phyloP scores from a whole-genome alignment of 2,113 vertebrate species.

The Amphiprion percula region DNA sequence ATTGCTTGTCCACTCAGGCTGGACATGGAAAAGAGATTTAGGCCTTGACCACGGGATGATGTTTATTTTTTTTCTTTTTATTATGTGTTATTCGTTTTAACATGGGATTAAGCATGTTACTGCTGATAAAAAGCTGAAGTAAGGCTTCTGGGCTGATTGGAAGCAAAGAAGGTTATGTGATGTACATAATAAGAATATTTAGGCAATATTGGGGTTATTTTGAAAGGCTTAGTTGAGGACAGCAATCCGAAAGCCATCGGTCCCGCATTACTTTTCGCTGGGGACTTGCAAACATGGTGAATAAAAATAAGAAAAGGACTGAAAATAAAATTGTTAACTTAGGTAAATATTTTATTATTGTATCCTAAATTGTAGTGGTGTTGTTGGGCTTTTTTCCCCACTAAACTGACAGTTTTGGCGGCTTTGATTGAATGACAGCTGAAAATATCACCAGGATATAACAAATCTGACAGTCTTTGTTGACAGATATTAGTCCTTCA shows the following conservation, averaged over 20 bases:
- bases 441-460: constrained; percentile 35
- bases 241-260: constrained; percentile 24
- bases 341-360: not conserved
- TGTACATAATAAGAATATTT: constrained; percentile 77
- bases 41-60: constrained; percentile 67
- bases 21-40: constrained; percentile 84
- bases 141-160: constrained; percentile 78
- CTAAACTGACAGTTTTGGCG: constrained; percentile 28
- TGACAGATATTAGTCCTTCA: constrained; percentile 60
- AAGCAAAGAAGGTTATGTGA: constrained; percentile 77
- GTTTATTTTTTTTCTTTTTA: constrained; percentile 73
- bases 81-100: constrained; percentile 77
- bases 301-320: constrained; percentile 6
- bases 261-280: constrained; percentile 29
- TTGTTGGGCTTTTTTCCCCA: not conserved
- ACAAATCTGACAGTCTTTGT: constrained; percentile 48
- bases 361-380: not conserved
- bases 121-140: constrained; percentile 73
- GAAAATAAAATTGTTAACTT: not conserved
- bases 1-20: constrained; percentile 80
- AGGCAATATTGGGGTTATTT: constrained; percentile 80
- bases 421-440: constrained; percentile 14
- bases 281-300: not conserved
- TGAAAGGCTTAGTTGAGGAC: constrained; percentile 66
- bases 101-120: constrained; percentile 82